Base-by-base conservation (phyloP, 30 jellyfish, hydroid and myxozoan genomes). In the Euphysa ruthae region DNA sequence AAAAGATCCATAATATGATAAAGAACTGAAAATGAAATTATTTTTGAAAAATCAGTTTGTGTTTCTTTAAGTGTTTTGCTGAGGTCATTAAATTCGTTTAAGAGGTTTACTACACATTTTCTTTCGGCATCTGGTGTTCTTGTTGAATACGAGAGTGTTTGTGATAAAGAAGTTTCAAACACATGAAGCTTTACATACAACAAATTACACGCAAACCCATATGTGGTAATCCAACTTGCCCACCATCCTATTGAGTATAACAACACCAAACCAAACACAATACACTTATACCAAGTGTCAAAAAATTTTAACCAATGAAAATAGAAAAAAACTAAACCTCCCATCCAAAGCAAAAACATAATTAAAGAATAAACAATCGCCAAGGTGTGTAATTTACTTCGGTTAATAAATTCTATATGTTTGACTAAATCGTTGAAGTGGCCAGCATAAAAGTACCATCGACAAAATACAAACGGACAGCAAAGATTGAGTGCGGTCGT, bases 161-260 rank as follows among this genome's bases (percentile, higher is more conserved):
- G 18, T 5, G 18, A 23, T 30, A 61, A 23, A 13, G 18, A 18
- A 15, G 3, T 4, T 4, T 22, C 65, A 35, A 61, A 61, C 3
- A 4, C 71, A 3, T 61, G 26, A 32, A 21, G 18, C 32, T 61
- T 31, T n/a, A 61, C 61, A 15, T 35, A 25, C 3, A 2, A 24
- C 2, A 61, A 4, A 1, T 31, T 30, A 32, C 74, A 61, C 13
- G 32, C 74, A 61, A 61, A 61, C 16, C 4, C 71, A 32, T 61
- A 61, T 16, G 32, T 5, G 16, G 23, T 24, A 21, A 61, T 31
- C 74, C 74, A 61, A 32, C 61, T 12, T 1, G 74, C 74, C 74
- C 74, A 61, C 74, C 74, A 61, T 27, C 74, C 74, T 22, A 35
- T 61, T 13, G 71, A 63, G 24, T 5, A 61, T 4, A 61, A 61